Evolutionary conservation across 2,797 vertebrate species (phyloP), one percentile per base, ranked within the genome.

Genomic region (Ataeniobius toweri): DNA sequence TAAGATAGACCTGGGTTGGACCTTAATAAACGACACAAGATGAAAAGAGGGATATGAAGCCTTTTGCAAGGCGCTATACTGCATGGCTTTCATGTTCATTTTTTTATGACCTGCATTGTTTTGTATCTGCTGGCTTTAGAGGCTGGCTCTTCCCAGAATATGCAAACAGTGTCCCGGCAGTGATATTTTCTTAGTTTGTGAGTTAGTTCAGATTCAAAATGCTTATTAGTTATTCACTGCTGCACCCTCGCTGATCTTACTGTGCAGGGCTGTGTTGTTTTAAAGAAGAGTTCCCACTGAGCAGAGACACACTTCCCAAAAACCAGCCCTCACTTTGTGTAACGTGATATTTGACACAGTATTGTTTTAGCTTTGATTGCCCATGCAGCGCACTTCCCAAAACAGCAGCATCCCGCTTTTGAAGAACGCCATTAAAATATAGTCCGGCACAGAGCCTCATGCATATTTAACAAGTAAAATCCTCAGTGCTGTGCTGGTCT

Each of bases 381-480:
- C 83, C 89, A 83, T 26, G 67, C 67, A 51, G 75, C 72, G 74
- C 77, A 73, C 84, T 63, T 79, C 84, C 76, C 78, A 76, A 88
- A 91, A 88, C 81, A 28, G 74, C 73, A 6, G 81, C 82, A 59
- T 80, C 76, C 77, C 50, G 24, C 59, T 78, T 94, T 87, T 80
- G 82, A 86, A 89, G 81, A 84, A 79, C 20, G 9, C 70, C 74
- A 82, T 88, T 91, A 85, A 85, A 89, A 81, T 84, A 82, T 71
- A 76, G 85, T 80, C 31, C 77, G 67, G 82, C 83, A 67, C 81
- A 58, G 73, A 73, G 75, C 46, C 90, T 93, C 85, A 90, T 92
- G 2, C 86, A 93, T 92, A 87, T 92, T 94, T 93, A 88, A 93
- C 87, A 76, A 24, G 50, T 75, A 22, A 74, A 86, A 85, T 88